These are phyloP conservation scores for Sylvicola cinctus DNA, from an alignment of 2,888 invertebrate species.

Conservation along the genomic window DNA sequence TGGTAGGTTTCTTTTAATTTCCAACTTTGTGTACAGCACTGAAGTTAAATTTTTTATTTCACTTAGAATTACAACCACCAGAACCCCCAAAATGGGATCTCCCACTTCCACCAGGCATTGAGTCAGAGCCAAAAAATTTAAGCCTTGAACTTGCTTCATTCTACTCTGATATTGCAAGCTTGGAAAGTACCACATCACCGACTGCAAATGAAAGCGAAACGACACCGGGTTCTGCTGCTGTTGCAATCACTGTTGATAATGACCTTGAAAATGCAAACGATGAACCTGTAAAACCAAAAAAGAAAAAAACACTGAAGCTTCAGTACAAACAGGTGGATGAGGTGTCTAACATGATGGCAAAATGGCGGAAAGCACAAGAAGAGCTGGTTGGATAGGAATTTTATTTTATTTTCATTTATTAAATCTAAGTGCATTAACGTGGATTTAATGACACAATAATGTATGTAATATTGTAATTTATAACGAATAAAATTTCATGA, in stretches of 20 bases:
- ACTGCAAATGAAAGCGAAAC: background rate
- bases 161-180: background rate
- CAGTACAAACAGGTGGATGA: background rate
- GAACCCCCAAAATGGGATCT: slow-evolving; percentile 10
- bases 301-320: background rate
- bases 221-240: background rate
- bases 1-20: background rate
- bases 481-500: too few relatives aligned
- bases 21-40: background rate
- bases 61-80: slow-evolving; percentile 8
- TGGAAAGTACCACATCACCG: background rate
- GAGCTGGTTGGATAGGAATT: slow-evolving; percentile 16
- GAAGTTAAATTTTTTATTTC: background rate
- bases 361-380: slow-evolving; percentile 49
- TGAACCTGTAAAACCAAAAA: background rate
- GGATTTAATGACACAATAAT: too few relatives aligned
- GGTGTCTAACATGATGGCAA: slow-evolving; percentile 13
- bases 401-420: background rate
- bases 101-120: background rate
- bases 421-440: too few relatives aligned
- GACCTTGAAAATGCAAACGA: too few relatives aligned
- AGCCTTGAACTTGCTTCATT: background rate
- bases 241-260: background rate
- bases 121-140: background rate
- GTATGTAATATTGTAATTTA: too few relatives aligned